Base-by-base conservation (phyloP, 2,797 vertebrate species). In the Danio tinwini region DNA sequence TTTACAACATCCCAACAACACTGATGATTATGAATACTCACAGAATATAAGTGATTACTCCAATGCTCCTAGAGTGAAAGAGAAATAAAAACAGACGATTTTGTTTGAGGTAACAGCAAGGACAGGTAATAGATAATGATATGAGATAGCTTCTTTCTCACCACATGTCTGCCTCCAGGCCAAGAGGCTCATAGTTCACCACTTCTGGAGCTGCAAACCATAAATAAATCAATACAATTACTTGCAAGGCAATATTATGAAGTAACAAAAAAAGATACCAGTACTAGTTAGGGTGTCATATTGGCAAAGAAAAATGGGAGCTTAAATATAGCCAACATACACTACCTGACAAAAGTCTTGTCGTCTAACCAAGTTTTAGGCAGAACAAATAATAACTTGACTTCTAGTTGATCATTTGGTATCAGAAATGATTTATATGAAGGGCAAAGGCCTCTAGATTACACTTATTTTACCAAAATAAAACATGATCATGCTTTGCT, bases 101-200 rank as follows among this genome's bases (percentile, higher is more conserved):
- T n/a, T n/a, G 61, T 74, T 14, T 44, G 16, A 55, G 4, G 47
- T 47, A 56, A 81, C 10, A 19, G 58, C 53, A 40, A 68, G 75
- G 76, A 40, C 42, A 56, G 29, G 29, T 29, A 29, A 29, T 29
- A 3, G 19, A 17, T 49, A 19, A 49, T 19, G 6, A 59, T 37
- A 62, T 12, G 0, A 40, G 14, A 17, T 49, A 45, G 29, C 0
- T 4, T 67, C 81, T 50, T 85, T 89, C 97, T 96, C 92, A 99
- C 98, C 97, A 99, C 98, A 99, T 99, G 91, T 99, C 98, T 62
- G 97, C 97, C 92, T 99, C 98, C 78, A 99, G 94, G 84, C 97
- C 97, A 84, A 99, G 90, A 55, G 98, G 96, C 78, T 99, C 98
- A 87, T 98, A 99, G 92, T 99, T 99, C 73, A 99, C 98, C 71